These are phyloP conservation scores for Chloroceryle inda DNA, from an alignment of 2,797 vertebrate genomes.

Conservation along the genomic window DNA sequence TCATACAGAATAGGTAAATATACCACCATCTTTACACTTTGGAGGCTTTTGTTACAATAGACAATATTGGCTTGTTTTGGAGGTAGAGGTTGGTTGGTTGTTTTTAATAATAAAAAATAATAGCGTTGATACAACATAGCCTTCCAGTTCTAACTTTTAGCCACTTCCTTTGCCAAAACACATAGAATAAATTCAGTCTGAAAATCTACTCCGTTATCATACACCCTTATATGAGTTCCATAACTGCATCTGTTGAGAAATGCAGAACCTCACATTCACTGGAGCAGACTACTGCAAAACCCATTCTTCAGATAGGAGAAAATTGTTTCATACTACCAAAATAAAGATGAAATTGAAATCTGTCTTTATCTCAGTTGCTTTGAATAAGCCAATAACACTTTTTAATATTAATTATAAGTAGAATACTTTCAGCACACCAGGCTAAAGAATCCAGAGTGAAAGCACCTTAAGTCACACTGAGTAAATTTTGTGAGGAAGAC, in stretches of 20 bases:
- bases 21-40: not conserved
- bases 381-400: not conserved
- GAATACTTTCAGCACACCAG: not conserved
- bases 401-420: not conserved
- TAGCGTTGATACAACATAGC: not conserved
- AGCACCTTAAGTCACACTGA: not conserved
- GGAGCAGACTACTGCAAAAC: not conserved
- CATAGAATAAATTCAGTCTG: not conserved
- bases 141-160: not conserved
- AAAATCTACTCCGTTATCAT: not conserved
- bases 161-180: not conserved
- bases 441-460: not conserved
- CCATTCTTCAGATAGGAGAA: not conserved
- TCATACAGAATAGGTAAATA: not conserved
- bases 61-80: not conserved
- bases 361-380: not conserved
- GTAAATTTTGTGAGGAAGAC: not conserved
- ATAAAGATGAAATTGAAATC: not conserved
- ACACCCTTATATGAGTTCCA: not conserved
- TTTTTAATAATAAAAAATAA: not conserved
- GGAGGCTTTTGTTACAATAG: not conserved
- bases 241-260: not conserved
- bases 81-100: not conserved
- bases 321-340: not conserved
- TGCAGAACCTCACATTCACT: not conserved